Percentiles rank a stretch among this genome's conserved stretches.
Conservation (phyloP, 2,888 invertebrate genomes). For the Phyllotreta striolata region DNA sequence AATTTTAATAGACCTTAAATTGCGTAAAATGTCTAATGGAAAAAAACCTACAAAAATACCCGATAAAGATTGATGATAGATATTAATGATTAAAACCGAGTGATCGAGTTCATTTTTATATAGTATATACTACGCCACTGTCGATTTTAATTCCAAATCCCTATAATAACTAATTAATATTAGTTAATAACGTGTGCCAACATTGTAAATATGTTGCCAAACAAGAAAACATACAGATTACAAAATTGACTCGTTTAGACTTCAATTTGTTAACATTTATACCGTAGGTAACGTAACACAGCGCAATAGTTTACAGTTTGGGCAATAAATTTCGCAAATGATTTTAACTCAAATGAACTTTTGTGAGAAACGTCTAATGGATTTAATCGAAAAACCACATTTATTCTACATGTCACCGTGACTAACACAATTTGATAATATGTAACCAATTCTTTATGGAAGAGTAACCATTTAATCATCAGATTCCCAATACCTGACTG, state of each 20-base stretch:
- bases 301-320: conserved; percentile 9
- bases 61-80: no score
- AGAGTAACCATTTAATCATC: no score
- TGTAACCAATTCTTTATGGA: no score
- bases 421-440: neutral
- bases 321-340: conserved; percentile 12
- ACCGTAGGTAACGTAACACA: conserved; percentile 28
- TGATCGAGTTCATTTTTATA: neutral
- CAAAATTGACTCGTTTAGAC: conserved; percentile 40
- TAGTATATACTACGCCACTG: conserved; percentile 13
- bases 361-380: conserved; percentile 14
- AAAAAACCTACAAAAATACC: neutral
- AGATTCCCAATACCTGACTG: no score
- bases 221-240: conserved; percentile 41
- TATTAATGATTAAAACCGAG: no score
- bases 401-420: conserved; percentile 1
- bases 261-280: conserved; percentile 45
- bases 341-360: conserved; percentile 13
- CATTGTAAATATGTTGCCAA: conserved; percentile 40
- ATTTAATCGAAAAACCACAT: conserved; percentile 3
- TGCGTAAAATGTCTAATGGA: conserved; percentile 6
- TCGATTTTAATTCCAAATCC: conserved; percentile 31
- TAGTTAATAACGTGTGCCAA: conserved; percentile 42
- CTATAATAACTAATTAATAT: conserved; percentile 42
- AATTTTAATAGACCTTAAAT: conserved; percentile 1